Evolutionary conservation across 23 tunicate species (phyloP).

Genomic region (Trididemnum miniatum): DNA sequence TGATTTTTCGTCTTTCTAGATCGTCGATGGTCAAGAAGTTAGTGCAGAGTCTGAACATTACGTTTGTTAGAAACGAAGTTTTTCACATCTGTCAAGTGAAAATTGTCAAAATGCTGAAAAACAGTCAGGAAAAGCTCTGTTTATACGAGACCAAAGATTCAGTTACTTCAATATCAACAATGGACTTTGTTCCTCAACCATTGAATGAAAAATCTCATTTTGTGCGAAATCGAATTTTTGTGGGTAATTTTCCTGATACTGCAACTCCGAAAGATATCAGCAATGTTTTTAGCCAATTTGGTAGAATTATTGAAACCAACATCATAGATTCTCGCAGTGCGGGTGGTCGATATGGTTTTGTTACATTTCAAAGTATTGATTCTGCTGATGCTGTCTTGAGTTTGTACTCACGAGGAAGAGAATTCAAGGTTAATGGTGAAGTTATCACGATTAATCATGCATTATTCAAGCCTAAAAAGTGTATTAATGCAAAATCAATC

Average conservation of each 20-base stretch:
- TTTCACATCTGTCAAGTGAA: too few species aligned
- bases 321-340: constrained; percentile 15
- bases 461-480: constrained; percentile 46
- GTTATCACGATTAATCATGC: constrained; percentile 36
- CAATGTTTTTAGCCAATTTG: constrained; percentile 40
- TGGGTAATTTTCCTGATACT: constrained; percentile 42
- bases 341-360: constrained; percentile 43
- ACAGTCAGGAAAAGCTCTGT: constrained; percentile 29
- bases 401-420: constrained; percentile 23
- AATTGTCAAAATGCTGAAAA: constrained; percentile 3
- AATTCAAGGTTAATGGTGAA: constrained; percentile 24
- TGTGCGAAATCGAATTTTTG: constrained; percentile 63
- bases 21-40: too few species aligned
- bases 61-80: too few species aligned
- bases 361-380: constrained; percentile 40
- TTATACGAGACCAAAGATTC: constrained; percentile 32
- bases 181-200: constrained; percentile 60
- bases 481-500: not conserved
- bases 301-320: constrained; percentile 60
- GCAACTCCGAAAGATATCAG: constrained; percentile 39
- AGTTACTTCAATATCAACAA: constrained; percentile 61
- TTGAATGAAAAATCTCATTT: constrained; percentile 48
- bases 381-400: constrained; percentile 43
- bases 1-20: too few species aligned
- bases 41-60: too few species aligned